Conservation (phyloP, 2,113 vertebrate species). For the Hemicordylus capensis region DNA sequence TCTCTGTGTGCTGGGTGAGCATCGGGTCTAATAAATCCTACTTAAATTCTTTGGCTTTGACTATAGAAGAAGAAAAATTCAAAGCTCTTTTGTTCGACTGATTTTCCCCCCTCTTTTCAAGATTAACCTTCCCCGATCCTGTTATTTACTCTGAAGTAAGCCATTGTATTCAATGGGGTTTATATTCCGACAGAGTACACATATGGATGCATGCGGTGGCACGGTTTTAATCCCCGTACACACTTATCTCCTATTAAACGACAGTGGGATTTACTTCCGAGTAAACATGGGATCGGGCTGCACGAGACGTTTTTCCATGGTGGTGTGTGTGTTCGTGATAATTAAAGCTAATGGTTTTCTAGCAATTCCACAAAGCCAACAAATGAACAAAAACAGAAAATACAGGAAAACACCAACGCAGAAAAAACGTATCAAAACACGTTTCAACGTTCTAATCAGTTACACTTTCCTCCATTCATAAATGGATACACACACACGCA, state of each 20-base stretch:
- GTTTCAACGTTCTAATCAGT: neutral
- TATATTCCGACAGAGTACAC: neutral
- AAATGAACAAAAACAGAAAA: no score
- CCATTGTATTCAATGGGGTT: no score
- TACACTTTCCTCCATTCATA: neutral
- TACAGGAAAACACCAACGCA: no score
- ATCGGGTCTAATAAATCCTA: neutral
- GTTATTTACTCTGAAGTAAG: neutral
- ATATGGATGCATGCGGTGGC: rapidly evolving
- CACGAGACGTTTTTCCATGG: neutral
- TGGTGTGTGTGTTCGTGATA: neutral
- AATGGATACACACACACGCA: neutral
- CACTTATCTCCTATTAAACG: no score
- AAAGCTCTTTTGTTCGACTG: no score
- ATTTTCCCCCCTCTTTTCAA: neutral
- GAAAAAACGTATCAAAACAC: neutral
- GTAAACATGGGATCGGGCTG: neutral
- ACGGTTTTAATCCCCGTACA: no score
- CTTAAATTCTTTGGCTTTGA: neutral
- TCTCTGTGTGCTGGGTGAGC: neutral
- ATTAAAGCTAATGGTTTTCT: neutral
- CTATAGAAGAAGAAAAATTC: neutral
- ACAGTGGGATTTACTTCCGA: neutral
- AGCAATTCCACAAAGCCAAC: neutral
- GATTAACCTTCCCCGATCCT: neutral